These are phyloP conservation scores for Drosophila ercepeae DNA, from an alignment of 1,140 invertebrate genomes.

Conservation along the genomic window DNA sequence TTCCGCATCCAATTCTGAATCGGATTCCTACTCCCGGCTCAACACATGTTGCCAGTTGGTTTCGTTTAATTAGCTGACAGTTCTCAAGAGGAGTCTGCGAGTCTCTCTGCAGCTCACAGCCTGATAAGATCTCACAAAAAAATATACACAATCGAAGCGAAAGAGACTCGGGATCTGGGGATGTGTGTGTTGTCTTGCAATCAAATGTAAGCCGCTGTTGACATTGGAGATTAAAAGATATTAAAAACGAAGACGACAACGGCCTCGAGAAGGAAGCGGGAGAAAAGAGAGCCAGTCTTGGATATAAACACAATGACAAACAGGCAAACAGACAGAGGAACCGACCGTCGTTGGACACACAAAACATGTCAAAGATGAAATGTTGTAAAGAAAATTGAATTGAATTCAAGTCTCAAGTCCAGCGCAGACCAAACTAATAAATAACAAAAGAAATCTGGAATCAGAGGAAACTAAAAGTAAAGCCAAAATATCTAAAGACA, in stretches of 20 bases:
- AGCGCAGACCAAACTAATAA: conserved; percentile 72
- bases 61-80: conserved; percentile 80
- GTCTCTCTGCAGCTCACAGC: conserved; percentile 16
- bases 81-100: conserved; percentile 29
- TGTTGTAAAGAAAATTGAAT: conserved; percentile 81
- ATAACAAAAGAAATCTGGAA: conserved; percentile 54
- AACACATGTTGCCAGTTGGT: conserved; percentile 80
- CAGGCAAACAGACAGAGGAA: conserved; percentile 30
- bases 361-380: conserved; percentile 82
- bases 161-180: conserved; percentile 27
- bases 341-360: conserved; percentile 35
- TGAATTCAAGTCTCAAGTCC: conserved; percentile 70
- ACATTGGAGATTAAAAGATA: conserved; percentile 83
- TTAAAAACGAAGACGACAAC: conserved; percentile 78
- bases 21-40: conserved; percentile 12
- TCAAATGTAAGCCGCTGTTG: conserved; percentile 82
- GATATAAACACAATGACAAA: conserved; percentile 66
- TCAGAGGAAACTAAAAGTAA: conserved; percentile 36
- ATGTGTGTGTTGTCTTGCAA: conserved; percentile 72
- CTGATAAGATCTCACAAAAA: conserved; percentile 70
- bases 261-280: conserved; percentile 44
- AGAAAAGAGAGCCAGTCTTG: conserved; percentile 30
- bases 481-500: conserved; percentile 8
- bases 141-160: conserved; percentile 35
- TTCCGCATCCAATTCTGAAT: conserved; percentile 13